A percentile compares a stretch with the other conserved stretches of the same genome.
These are phyloP conservation scores for Drosophila kikkawai DNA, from an alignment of 1,140 invertebrate species.

Conservation along the genomic window DNA sequence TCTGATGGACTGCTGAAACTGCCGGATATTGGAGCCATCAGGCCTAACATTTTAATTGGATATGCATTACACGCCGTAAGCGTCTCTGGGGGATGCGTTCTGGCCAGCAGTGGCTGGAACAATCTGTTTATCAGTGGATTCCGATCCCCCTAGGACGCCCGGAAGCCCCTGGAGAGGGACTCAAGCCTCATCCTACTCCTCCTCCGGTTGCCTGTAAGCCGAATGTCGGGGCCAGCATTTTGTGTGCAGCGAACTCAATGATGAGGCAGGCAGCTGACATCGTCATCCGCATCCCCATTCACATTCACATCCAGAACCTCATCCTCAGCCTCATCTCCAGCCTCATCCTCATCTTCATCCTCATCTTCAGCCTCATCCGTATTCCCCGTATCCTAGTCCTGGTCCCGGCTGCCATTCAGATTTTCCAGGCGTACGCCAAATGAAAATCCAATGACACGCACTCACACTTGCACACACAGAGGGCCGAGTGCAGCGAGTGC, in stretches of 20 bases:
- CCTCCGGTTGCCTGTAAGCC: not conserved
- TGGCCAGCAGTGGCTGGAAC: constrained; percentile 5
- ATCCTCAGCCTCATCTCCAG: not conserved
- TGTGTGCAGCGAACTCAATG: constrained; percentile 30
- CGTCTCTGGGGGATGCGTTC: constrained; percentile 1
- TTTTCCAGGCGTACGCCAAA: constrained; percentile 38
- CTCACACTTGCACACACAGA: constrained; percentile 12
- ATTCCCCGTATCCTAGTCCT: not conserved
- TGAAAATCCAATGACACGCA: constrained; percentile 57
- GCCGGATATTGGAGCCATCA: constrained; percentile 1
- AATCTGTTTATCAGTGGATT: constrained; percentile 29
- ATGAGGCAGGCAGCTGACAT: constrained; percentile 34
- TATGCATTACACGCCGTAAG: constrained; percentile 44
- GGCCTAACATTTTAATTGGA: constrained; percentile 56
- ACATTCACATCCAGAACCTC: not conserved
- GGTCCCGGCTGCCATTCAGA: constrained; percentile 21
- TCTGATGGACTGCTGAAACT: not conserved
- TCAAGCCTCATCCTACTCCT: not conserved
- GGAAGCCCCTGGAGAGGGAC: not conserved
- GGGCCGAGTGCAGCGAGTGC: constrained; percentile 36
- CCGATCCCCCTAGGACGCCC: not conserved
- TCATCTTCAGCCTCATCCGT: not conserved
- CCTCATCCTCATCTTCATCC: not conserved
- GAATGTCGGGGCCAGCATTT: constrained; percentile 6
- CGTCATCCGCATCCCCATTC: not conserved